Conservation (phyloP, 2,888 invertebrate species). For the Leuctra nigra region DNA sequence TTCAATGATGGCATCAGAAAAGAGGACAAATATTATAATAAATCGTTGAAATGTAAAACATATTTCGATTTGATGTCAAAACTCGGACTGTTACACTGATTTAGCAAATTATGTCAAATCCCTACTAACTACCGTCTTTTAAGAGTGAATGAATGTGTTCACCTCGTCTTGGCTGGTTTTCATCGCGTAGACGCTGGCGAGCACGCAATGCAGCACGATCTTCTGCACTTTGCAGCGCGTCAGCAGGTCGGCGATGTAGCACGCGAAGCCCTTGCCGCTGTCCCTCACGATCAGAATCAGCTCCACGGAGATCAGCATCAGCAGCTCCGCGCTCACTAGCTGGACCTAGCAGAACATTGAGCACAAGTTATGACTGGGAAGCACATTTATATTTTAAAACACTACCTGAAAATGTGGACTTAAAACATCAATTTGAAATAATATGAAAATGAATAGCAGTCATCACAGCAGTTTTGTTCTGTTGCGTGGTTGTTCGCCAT, state of each 20-base stretch:
- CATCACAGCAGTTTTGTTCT: too few species aligned
- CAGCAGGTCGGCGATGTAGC: constrained; percentile 67
- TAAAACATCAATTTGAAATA: not conserved
- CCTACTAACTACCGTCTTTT: too few species aligned
- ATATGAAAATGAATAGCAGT: too few species aligned
- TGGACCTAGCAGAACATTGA: constrained; percentile 50
- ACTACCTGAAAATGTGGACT: not conserved
- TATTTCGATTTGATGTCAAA: too few species aligned
- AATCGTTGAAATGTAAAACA: too few species aligned
- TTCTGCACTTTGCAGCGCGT: constrained; percentile 77
- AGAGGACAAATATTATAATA: too few species aligned
- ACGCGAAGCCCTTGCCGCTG: constrained; percentile 68
- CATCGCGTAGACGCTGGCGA: constrained; percentile 64
- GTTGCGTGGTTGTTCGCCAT: too few species aligned
- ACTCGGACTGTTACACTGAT: too few species aligned
- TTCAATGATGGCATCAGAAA: too few species aligned
- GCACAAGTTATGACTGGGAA: not conserved
- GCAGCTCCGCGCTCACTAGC: constrained; percentile 64
- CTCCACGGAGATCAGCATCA: constrained; percentile 64
- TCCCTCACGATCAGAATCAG: constrained; percentile 66
- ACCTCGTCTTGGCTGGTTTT: not conserved
- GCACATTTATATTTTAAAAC: not conserved
- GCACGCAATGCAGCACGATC: constrained; percentile 69
- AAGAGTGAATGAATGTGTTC: too few species aligned
- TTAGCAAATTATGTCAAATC: too few species aligned